A percentile compares a stretch with the other conserved stretches of the same genome.
Conservation (phyloP, 1,140 invertebrate genomes). For the Sycophaga agraensis region DNA sequence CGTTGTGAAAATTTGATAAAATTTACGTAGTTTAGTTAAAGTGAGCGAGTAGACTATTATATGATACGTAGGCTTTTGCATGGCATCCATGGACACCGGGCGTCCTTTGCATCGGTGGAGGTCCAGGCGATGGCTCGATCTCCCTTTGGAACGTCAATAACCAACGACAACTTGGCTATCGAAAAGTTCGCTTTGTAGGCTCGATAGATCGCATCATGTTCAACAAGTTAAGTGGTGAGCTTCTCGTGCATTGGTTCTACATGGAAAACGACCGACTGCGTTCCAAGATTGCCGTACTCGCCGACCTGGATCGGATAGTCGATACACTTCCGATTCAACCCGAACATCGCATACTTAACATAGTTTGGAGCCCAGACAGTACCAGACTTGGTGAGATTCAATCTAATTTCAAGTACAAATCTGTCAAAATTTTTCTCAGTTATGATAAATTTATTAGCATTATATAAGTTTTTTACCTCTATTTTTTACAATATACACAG, state of each 20-base stretch:
- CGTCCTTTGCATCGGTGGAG: conserved; percentile 41
- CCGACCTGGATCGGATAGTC: conserved; percentile 38
- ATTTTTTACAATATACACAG: too few species aligned
- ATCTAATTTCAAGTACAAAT: too few species aligned
- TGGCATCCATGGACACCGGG: conserved; percentile 42
- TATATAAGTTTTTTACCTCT: too few species aligned
- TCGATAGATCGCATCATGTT: conserved; percentile 38
- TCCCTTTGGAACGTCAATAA: conserved; percentile 41
- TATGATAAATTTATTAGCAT: too few species aligned
- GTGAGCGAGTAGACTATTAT: too few species aligned
- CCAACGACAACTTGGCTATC: conserved; percentile 23
- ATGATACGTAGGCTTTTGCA: conserved; percentile 37
- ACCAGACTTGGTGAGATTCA: conserved; percentile 39
- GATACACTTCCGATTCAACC: conserved; percentile 34
- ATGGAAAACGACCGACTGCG: conserved; percentile 5
- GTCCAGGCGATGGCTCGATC: conserved; percentile 34
- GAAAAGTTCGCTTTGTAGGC: conserved; percentile 32
- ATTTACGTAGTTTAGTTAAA: too few species aligned
- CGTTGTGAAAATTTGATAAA: too few species aligned
- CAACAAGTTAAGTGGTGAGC: conserved; percentile 45
- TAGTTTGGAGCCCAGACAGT: conserved; percentile 40
- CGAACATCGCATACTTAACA: conserved; percentile 10
- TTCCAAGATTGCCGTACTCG: conserved; percentile 35
- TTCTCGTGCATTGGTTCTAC: conserved; percentile 45
- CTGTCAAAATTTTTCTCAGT: too few species aligned